Conservation (phyloP, 2,113 vertebrate species). For the Colossoma macropomum region DNA sequence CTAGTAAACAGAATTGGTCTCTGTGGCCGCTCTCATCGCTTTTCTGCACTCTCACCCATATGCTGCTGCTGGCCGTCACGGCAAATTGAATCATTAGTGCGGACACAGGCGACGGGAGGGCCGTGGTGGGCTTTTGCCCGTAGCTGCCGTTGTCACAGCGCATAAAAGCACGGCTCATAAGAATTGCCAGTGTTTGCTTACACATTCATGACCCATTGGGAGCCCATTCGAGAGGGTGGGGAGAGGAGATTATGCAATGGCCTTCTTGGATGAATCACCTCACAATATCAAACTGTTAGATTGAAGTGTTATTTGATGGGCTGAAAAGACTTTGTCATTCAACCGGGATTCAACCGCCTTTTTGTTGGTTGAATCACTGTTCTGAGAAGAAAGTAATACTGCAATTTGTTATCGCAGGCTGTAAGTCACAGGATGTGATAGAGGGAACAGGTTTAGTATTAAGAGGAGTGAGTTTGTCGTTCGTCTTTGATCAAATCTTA, state of each 20-base stretch:
- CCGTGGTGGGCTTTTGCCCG: slow-evolving; percentile 49
- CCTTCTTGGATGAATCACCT: slow-evolving; percentile 39
- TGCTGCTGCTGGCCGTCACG: slow-evolving; percentile 8
- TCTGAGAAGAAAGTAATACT: slow-evolving; percentile 14
- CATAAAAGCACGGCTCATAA: slow-evolving; percentile 49
- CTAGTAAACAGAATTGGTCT: slow-evolving; percentile 12
- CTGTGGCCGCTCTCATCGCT: not conserved
- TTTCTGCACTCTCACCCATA: not conserved
- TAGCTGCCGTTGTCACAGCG: slow-evolving; percentile 61
- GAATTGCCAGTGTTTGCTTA: slow-evolving; percentile 55
- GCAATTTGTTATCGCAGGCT: slow-evolving; percentile 17
- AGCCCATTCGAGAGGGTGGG: slow-evolving; percentile 50
- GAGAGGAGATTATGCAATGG: slow-evolving; percentile 64
- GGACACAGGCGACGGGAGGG: slow-evolving; percentile 40
- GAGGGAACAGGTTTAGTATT: not conserved
- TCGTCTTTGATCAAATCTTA: not conserved
- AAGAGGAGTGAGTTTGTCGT: not conserved
- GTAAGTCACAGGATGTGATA: not conserved
- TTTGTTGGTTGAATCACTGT: not conserved
- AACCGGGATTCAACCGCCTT: not conserved
- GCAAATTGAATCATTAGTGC: slow-evolving; percentile 23
- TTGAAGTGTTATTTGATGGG: slow-evolving; percentile 55
- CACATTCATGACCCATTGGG: slow-evolving; percentile 59
- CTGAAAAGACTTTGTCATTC: slow-evolving; percentile 24
- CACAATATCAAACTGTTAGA: slow-evolving; percentile 23